Evolutionary conservation across 30 jellyfish, hydroid and myxozoan species (phyloP), one percentile per base, ranked within the genome.

Genomic region (Hydractinia symbiolongicarpus): DNA sequence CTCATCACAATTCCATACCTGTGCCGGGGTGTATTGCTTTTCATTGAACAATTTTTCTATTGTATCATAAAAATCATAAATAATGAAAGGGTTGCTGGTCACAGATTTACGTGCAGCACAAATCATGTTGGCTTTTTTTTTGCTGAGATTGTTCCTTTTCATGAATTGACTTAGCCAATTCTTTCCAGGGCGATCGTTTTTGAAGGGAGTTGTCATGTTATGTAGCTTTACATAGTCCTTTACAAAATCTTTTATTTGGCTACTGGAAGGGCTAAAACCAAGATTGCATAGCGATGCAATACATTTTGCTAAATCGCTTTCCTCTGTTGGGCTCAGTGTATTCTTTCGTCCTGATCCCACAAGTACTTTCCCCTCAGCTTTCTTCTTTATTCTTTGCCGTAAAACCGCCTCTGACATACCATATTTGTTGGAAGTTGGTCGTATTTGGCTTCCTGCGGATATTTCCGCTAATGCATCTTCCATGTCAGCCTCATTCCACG

Each of bases 1-100:
- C 78, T 67, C 50, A 20, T 67, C 78, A 21, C 78, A 67, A 67
- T 67, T 67, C 77, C 78, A 67, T 0, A 67, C 78, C 21, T 67
- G 78, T 67, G 20, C 51, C n/a, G 78, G 51, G 50, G 78, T 67
- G 20, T 1, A 30, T 10, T 67, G 20, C 78, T 67, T 67, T 15
- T 15, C 78, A 0, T 13, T 16, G 2, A 58, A 58, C 69, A 58
- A 16, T 16, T 58, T 58, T 58, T 58, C 69, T 1, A 58, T 58
- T 58, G 2, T 58, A 16, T 79, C 86, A 4, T 79, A 79, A 79
- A 79, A 61, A 13, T 79, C 69, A 3, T 58, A 58, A 13, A 58
- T 16, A 58, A 58, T 58, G 17, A 58, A 58, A 0, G 69, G 69
- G 69, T 58, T 58, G 69, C 69, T 11, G 69, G 69, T 58, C 69